A percentile compares a stretch with the other conserved stretches of the same genome.
These are phyloP conservation scores for Aricia agestis DNA, from an alignment of 1,140 invertebrate genomes.

Conservation along the genomic window DNA sequence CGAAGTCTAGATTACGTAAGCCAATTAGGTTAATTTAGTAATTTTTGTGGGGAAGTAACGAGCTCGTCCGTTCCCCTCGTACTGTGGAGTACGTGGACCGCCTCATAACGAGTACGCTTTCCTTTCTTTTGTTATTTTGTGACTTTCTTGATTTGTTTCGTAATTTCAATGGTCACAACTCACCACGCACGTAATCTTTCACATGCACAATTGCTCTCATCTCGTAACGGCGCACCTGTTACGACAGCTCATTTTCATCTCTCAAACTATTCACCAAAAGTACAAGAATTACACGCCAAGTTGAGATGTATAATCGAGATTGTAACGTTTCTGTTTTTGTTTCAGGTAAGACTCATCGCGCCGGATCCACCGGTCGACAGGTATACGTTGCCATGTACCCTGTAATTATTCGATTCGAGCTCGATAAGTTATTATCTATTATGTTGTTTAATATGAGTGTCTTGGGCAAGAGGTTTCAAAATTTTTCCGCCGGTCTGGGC, in stretches of 20 bases:
- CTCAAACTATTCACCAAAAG: conserved; percentile 31
- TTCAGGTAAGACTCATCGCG: conserved; percentile 3
- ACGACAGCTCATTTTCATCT: conserved; percentile 55
- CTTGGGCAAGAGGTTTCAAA: conserved; percentile 71
- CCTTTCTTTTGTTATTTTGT: conserved; percentile 58
- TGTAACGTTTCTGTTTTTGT: conserved; percentile 22
- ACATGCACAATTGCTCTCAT: conserved; percentile 44
- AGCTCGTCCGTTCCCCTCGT: background rate
- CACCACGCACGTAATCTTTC: conserved; percentile 54
- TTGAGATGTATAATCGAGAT: background rate
- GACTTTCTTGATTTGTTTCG: conserved; percentile 69
- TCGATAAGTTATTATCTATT: conserved; percentile 66
- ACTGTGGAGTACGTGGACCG: conserved; percentile 22
- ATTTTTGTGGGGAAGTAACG: background rate
- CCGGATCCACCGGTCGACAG: conserved; percentile 29
- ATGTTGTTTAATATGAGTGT: conserved; percentile 70
- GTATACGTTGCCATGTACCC: conserved; percentile 43
- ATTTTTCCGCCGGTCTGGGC: conserved; percentile 66
- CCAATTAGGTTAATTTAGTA: background rate
- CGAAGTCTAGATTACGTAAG: background rate
- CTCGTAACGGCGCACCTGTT: conserved; percentile 48
- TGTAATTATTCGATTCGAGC: conserved; percentile 69
- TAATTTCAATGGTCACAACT: conserved; percentile 55
- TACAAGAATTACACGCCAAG: too few species aligned
- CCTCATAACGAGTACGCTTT: conserved; percentile 56